phyloP scores from a whole-genome alignment of 2,113 vertebrate species.

The Ptilonorhynchus violaceus region DNA sequence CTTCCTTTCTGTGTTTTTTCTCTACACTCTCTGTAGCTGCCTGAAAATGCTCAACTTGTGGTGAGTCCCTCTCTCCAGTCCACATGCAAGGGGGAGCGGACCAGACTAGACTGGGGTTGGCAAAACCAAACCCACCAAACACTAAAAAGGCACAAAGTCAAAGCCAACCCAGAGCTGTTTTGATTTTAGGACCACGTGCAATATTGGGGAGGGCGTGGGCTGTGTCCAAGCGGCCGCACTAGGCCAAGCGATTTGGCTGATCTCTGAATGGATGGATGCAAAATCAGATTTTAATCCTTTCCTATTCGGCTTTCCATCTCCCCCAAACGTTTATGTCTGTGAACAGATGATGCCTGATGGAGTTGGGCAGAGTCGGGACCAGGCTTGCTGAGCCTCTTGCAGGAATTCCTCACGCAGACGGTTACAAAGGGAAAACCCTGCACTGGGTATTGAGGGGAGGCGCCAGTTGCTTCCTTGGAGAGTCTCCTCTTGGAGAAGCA shows the following conservation, averaged over 20 bases:
- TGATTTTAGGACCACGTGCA: not conserved
- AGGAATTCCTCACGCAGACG: not conserved
- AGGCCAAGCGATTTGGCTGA: conserved; percentile 3
- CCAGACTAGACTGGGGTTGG: conserved; percentile 77
- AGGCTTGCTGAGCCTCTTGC: not conserved
- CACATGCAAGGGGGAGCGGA: conserved; percentile 89
- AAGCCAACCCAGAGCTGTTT: conserved; percentile 48
- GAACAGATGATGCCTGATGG: conserved; percentile 38
- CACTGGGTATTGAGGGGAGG: not conserved
- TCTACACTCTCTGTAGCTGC: conserved; percentile 97
- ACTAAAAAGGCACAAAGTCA: conserved; percentile 54
- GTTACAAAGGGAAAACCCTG: not conserved
- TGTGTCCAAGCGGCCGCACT: not conserved
- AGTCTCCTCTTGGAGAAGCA: not conserved
- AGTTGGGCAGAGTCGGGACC: conserved; percentile 30
- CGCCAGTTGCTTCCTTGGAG: accelerated
- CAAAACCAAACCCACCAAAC: conserved; percentile 56
- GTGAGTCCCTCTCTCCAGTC: conserved; percentile 99
- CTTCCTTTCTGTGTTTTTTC: conserved; percentile 89
- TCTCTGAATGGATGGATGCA: not conserved
- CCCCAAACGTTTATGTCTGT: not conserved
- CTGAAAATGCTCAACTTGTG: conserved; percentile 99
- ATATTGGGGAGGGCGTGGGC: conserved; percentile 17
- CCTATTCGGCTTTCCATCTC: conserved; percentile 7
- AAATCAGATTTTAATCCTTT: conserved; percentile 1